A percentile compares a stretch with the other conserved stretches of the same genome.
phyloP scores from a whole-genome alignment of 2,797 vertebrate genomes.

The Protosalanx chinensis region DNA sequence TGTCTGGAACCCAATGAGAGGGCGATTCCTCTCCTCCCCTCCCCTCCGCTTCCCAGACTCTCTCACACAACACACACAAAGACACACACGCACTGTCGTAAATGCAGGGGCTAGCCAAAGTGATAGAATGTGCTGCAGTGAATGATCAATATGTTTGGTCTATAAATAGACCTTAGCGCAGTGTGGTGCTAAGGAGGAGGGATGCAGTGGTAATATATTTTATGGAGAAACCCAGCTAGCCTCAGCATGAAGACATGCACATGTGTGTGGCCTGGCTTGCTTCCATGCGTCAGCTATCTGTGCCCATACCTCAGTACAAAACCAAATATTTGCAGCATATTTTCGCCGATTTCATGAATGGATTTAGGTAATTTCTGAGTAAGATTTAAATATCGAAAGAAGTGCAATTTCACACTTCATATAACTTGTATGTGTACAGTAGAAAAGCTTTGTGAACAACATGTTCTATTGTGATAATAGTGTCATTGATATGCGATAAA shows the following conservation, averaged over 20 bases:
- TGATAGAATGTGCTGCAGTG: conserved; percentile 70
- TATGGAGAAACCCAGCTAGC: conserved; percentile 52
- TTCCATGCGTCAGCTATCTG: conserved; percentile 43
- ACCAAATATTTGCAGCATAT: too few relatives aligned
- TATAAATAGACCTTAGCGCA: conserved; percentile 74
- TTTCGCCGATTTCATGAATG: too few relatives aligned
- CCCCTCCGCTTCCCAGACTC: conserved; percentile 16
- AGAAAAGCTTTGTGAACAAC: not conserved
- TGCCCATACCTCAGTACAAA: conserved; percentile 32
- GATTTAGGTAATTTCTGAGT: conserved; percentile 1
- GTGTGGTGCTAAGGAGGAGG: conserved; percentile 65
- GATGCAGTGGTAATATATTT: conserved; percentile 72
- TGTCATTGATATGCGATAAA: too few relatives aligned
- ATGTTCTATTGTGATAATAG: not conserved
- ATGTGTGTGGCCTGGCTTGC: conserved; percentile 44
- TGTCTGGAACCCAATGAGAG: conserved; percentile 60
- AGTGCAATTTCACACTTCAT: too few relatives aligned
- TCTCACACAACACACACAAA: conserved; percentile 16
- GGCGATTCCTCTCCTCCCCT: conserved; percentile 32
- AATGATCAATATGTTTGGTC: conserved; percentile 79
- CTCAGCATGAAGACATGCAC: conserved; percentile 53
- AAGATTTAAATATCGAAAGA: not conserved
- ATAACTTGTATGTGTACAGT: too few relatives aligned
- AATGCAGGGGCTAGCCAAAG: conserved; percentile 41
- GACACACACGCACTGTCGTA: conserved; percentile 4